Evolutionary conservation across 1,140 invertebrate genomes (phyloP), one percentile per base, ranked within the genome.

Genomic region (Ptiloglossa arizonensis): DNA sequence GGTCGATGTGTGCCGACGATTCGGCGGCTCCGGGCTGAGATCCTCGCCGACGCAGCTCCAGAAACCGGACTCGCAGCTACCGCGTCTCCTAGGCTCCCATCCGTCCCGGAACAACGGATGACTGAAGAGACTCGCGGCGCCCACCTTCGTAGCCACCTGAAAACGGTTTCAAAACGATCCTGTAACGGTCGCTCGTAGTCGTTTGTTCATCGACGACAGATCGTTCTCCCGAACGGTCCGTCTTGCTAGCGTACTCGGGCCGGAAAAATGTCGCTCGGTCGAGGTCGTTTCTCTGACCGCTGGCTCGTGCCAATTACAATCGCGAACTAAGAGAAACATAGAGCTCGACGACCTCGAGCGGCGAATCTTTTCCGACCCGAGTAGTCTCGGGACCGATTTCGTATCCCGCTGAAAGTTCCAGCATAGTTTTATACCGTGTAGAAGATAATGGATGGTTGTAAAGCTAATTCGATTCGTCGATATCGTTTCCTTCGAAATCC

Each of bases 31-130:
- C 0, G 93, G 92, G 79, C 93, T 92, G 8, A 94, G 82, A 67
- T 96, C 96, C 87, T 96, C 96, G 84, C 96, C 96, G 50, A 96
- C 95, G 84, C 96, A 96, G 35, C 96, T 97, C 93, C 97, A 98
- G 86, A 97, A 97, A 1, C 97, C 97, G 41, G 96, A 97, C 90
- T 98, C 97, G 86, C 97, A 97, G 11, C 96, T 97, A n/a, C 96
- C 96, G 46, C 96, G 93, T 15, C 97, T 93, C 57, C 94, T 93
- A 2, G 95, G 89, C 67, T 92, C 91, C 89, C 93, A 91, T 17
- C 90, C 91, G 44, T 91, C 90, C 0, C 92, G 87, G 80, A 94
- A 94, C 9, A 94, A 85, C 2, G 94, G 94, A 85, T 94, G 93
- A 0, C 91, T 89, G 79, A 93, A 94, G 5, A 94, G 71, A 32